phyloP scores from a whole-genome alignment of 2,113 vertebrate species.

The Cyanoliseus patagonus region DNA sequence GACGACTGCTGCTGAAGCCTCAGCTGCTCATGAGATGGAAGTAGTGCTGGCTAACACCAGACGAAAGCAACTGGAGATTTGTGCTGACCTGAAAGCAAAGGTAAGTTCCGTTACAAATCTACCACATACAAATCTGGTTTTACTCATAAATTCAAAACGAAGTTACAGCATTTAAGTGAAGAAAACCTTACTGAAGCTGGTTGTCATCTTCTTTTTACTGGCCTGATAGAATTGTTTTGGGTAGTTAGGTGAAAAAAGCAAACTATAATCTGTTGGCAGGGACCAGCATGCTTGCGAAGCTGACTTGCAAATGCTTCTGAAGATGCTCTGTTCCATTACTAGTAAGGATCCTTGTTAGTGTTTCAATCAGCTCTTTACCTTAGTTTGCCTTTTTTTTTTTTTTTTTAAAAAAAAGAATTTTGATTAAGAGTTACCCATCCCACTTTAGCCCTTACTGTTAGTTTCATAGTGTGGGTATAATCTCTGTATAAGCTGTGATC shows the following conservation, averaged over 20 bases:
- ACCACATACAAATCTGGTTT: background rate
- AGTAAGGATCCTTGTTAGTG: background rate
- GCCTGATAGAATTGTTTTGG: background rate
- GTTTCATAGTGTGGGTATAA: background rate
- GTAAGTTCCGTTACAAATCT: slow-evolving; percentile 58
- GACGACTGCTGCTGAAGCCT: slow-evolving; percentile 79
- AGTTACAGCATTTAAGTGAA: background rate
- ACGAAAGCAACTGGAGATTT: slow-evolving; percentile 84
- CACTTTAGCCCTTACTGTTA: background rate
- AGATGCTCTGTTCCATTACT: background rate
- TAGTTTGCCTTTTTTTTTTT: background rate
- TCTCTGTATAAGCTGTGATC: background rate
- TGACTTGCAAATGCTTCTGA: background rate
- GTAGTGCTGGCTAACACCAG: slow-evolving; percentile 72
- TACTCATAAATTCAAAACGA: background rate
- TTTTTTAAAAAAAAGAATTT: background rate
- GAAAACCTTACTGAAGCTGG: background rate
- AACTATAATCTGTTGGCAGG: background rate
- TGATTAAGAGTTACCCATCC: background rate
- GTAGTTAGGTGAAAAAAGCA: background rate
- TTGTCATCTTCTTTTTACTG: background rate
- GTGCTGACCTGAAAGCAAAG: slow-evolving; percentile 85
- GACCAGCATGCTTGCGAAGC: background rate
- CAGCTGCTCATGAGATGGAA: slow-evolving; percentile 76
- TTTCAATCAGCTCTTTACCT: background rate